Conservation (phyloP, 1,140 invertebrate species). For the Eciton burchellii region DNA sequence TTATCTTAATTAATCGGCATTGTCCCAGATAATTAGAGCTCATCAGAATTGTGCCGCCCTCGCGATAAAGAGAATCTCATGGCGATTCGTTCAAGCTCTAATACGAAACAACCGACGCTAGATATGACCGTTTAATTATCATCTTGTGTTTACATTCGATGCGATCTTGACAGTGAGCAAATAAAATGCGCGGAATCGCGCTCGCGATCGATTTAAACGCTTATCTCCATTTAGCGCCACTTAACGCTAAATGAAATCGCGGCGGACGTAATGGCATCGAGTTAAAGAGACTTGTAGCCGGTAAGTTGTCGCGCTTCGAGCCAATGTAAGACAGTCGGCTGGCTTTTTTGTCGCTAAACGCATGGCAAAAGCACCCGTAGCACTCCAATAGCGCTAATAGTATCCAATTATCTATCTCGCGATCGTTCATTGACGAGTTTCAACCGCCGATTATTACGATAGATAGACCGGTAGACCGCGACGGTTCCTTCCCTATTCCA, state of each 20-base stretch:
- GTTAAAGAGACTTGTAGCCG: background rate
- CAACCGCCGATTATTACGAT: background rate
- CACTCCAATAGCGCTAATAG: background rate
- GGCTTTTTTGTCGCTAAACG: background rate
- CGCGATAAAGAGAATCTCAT: constrained; percentile 24
- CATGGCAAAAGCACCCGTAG: background rate
- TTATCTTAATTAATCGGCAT: constrained; percentile 44
- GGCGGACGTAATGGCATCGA: background rate
- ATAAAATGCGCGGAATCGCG: constrained; percentile 29
- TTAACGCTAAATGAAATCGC: constrained; percentile 15
- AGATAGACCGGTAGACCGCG: too few species aligned
- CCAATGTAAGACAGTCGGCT: constrained; percentile 9
- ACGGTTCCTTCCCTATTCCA: background rate
- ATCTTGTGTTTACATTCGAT: constrained; percentile 47
- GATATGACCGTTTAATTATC: constrained; percentile 41
- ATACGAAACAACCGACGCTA: background rate
- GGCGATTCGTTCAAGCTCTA: background rate
- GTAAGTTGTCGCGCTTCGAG: background rate
- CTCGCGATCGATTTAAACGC: constrained; percentile 25
- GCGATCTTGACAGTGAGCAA: constrained; percentile 40
- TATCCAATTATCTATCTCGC: constrained; percentile 21
- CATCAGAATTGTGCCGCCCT: constrained; percentile 2
- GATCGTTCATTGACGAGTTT: constrained; percentile 13
- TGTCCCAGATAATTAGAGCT: background rate
- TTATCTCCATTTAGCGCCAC: constrained; percentile 36